phyloP scores from a whole-genome alignment of 2,797 vertebrate species.

The Neosalanx taihuensis region DNA sequence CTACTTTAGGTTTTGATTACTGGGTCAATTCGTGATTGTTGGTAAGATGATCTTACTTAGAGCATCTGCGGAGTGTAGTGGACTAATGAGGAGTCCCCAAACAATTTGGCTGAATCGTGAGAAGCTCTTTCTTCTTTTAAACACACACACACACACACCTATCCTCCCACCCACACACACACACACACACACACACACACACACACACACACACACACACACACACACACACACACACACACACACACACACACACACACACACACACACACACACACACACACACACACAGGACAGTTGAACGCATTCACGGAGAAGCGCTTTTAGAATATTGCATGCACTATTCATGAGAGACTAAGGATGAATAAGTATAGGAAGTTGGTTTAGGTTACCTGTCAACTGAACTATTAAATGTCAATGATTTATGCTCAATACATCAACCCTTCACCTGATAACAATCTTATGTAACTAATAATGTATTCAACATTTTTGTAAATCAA shows the following conservation, averaged over 20 bases:
- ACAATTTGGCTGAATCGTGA: constrained; percentile 36
- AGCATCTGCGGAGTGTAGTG: constrained; percentile 27
- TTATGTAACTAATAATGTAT: not conserved
- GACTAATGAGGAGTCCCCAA: constrained; percentile 44
- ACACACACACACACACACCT: constrained; percentile 9
- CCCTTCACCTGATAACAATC: too few relatives aligned
- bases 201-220: not conserved
- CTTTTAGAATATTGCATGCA: constrained; percentile 43
- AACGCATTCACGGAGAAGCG: constrained; percentile 17
- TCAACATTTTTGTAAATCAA: too few relatives aligned
- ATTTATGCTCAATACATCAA: too few relatives aligned
- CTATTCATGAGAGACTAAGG: constrained; percentile 53
- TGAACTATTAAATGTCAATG: too few relatives aligned
- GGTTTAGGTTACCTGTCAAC: too few relatives aligned
- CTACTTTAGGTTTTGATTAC: not conserved
- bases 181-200: not conserved
- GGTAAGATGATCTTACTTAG: constrained; percentile 39
- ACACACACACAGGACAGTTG: not conserved
- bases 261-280: constrained; percentile 7
- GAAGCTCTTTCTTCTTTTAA: not conserved
- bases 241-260: constrained; percentile 1
- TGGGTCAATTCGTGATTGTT: not conserved
- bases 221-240: constrained; percentile 6
- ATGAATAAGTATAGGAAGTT: constrained; percentile 12
- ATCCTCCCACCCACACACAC: constrained; percentile 4